Percentiles rank a stretch among this genome's conserved stretches.
Evolutionary conservation across 2,888 invertebrate species (phyloP).

Genomic region (Drosophila macrothrix): DNA sequence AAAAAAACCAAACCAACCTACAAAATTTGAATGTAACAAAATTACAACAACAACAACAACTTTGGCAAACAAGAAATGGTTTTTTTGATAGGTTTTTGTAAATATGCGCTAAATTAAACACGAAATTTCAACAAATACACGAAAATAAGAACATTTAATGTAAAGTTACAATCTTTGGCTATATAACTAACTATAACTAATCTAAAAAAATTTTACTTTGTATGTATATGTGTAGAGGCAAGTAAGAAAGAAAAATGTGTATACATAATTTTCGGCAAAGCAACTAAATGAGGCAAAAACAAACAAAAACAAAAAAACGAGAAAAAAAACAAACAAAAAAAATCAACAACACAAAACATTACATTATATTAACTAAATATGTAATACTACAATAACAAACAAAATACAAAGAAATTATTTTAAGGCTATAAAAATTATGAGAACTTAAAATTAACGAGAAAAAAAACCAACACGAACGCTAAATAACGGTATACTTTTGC

Average conservation of each 20-base stretch:
- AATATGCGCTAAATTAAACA: slow-evolving; percentile 83
- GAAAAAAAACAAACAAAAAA: slow-evolving; percentile 28
- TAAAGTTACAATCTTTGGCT: slow-evolving; percentile 69
- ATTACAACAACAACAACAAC: slow-evolving; percentile 24
- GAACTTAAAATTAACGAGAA: slow-evolving; percentile 37
- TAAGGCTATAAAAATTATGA: slow-evolving; percentile 69
- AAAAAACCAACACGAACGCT: slow-evolving; percentile 14
- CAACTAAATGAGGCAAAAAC: slow-evolving; percentile 75
- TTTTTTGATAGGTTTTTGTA: slow-evolving; percentile 84
- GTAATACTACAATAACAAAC: slow-evolving; percentile 37
- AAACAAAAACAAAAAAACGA: not conserved
- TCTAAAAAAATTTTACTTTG: slow-evolving; percentile 51
- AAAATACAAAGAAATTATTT: slow-evolving; percentile 80
- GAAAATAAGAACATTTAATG: slow-evolving; percentile 60
- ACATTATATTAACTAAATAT: slow-evolving; percentile 52
- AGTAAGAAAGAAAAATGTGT: slow-evolving; percentile 57
- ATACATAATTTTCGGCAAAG: slow-evolving; percentile 77
- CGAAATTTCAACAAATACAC: slow-evolving; percentile 35
- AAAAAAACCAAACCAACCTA: slow-evolving; percentile 4
- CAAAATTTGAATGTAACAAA: slow-evolving; percentile 35
- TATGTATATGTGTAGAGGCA: slow-evolving; percentile 59
- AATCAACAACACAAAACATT: slow-evolving; percentile 22
- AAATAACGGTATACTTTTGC: slow-evolving; percentile 72
- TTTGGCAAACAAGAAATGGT: slow-evolving; percentile 36
- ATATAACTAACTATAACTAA: slow-evolving; percentile 54